A percentile compares a stretch with the other conserved stretches of the same genome.
Evolutionary conservation across 2,888 invertebrate genomes (phyloP).

Genomic region (Anoplius nigerrimus): DNA sequence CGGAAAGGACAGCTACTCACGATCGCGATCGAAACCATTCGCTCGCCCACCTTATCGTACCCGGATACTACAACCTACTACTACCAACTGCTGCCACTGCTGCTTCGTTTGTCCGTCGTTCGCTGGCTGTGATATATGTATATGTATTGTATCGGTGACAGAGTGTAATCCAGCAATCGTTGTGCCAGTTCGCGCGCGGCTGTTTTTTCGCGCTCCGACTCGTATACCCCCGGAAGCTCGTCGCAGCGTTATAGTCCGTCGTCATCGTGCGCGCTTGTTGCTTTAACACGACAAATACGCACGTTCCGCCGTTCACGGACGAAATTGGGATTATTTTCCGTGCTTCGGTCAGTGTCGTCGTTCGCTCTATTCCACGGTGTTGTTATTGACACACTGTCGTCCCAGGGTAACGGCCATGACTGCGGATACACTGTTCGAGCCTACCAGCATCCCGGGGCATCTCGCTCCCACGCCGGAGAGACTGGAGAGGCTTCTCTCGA

Average conservation of each 20-base stretch:
- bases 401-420: constrained; percentile 62
- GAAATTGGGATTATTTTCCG: constrained; percentile 19
- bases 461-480: constrained; percentile 74
- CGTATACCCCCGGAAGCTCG: too few species aligned
- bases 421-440: constrained; percentile 72
- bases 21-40: too few species aligned
- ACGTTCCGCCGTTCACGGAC: background rate
- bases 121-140: too few species aligned
- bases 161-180: too few species aligned
- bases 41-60: too few species aligned
- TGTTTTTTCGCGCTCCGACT: too few species aligned
- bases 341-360: constrained; percentile 18
- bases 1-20: background rate
- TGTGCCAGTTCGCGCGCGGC: too few species aligned
- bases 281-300: background rate
- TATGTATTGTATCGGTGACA: too few species aligned
- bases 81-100: too few species aligned
- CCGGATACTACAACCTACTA: too few species aligned
- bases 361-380: constrained; percentile 17
- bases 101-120: too few species aligned
- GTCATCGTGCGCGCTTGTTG: background rate
- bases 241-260: constrained; percentile 8
- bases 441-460: constrained; percentile 74
- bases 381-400: constrained; percentile 36
- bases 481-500: constrained; percentile 73